These are phyloP conservation scores for Lepidurus arcticus DNA, from an alignment of 1,140 invertebrate species.

Conservation along the genomic window DNA sequence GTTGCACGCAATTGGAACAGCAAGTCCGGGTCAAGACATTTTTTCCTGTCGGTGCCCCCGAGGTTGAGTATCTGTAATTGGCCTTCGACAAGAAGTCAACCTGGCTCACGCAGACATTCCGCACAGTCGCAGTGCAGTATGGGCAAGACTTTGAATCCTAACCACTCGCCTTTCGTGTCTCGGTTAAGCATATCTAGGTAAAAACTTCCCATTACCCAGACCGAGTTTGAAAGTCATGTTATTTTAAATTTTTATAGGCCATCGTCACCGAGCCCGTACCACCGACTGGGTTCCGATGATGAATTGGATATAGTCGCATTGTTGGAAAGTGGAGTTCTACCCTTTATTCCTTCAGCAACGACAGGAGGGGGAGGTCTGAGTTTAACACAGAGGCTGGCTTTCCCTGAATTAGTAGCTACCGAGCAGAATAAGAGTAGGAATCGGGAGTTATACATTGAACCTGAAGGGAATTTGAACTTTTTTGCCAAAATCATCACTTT, in stretches of 20 bases:
- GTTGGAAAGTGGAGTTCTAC: background rate
- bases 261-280: slow-evolving; percentile 22
- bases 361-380: slow-evolving; percentile 30
- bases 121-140: slow-evolving; percentile 14
- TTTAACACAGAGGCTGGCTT: slow-evolving; percentile 38
- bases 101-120: background rate
- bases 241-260: background rate
- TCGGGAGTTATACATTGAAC: slow-evolving; percentile 38
- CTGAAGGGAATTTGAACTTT: slow-evolving; percentile 39
- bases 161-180: slow-evolving; percentile 1
- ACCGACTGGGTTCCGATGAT: background rate
- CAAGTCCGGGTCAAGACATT: background rate
- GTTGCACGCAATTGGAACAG: background rate
- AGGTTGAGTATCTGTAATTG: slow-evolving; percentile 22
- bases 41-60: background rate
- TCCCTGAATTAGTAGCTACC: slow-evolving; percentile 37
- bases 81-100: background rate
- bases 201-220: background rate
- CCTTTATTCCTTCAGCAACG: background rate
- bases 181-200: slow-evolving; percentile 22
- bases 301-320: background rate
- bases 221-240: slow-evolving; percentile 4
- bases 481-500: slow-evolving; percentile 41
- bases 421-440: slow-evolving; percentile 30
- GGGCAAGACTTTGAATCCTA: background rate